Evolutionary conservation across 2,797 vertebrate species (phyloP), one percentile per base, ranked within the genome.

Genomic region (Bradypodion pumilum): DNA sequence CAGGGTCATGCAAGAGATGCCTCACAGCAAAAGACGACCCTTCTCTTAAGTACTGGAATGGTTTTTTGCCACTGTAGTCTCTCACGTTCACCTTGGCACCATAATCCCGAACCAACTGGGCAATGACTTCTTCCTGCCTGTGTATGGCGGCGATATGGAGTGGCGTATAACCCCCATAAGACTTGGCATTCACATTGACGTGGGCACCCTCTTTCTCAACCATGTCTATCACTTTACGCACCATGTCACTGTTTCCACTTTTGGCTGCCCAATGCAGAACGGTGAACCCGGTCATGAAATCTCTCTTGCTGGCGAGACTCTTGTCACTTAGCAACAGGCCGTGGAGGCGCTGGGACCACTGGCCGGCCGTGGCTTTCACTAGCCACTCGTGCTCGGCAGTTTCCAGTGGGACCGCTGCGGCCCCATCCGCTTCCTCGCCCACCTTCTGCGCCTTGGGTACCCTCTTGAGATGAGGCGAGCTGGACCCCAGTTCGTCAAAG

Each of bases 241-340:
- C 94, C 96, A 98, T 98, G 0, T 97, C 94, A 0, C 90, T 90
- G 94, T 98, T 97, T 1, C 98, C 98, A 0, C 91, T 96, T 90
- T 99, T 99, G 84, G 97, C 98, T 0, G 97, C 98, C 98, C 98
- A 99, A 88, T 99, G 98, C 60, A 99, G 92, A 4, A 96, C 98
- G 0, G 98, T 99, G 95, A 98, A 99, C 35, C 98, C 98, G 0
- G 97, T 98, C 86, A 97, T 96, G 95, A 99, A 99, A 93, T 99
- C 98, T 80, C 94, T 97, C 86, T 97, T 98, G 80, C 96, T 94
- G 0, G 97, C 98, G 91, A 99, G 94, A 84, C 96, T 96, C 84
- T 83, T 44, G 37, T 99, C 97, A 0, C 85, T 91, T 81, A 99
- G 92, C 75, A 99, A 93, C 74, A 99, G 93, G 35, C 98, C 98